Base-by-base conservation (phyloP, 2,888 invertebrate species). In the Marasmarcha lunaedactyla region DNA sequence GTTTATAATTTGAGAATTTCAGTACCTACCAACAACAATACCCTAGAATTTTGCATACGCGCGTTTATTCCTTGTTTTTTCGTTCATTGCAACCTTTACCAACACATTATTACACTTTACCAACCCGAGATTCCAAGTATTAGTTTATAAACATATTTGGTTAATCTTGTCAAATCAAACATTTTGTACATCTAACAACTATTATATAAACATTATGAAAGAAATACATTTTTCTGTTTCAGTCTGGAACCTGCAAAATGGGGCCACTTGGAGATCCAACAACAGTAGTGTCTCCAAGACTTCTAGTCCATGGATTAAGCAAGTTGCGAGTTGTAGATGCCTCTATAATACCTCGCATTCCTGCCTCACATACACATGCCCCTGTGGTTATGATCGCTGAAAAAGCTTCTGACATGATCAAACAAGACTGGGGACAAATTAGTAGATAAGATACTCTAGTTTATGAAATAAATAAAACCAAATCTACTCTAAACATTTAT, bases 171-270 rank as follows among this genome's bases (percentile, higher is more conserved):
- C n/a, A n/a, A n/a, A n/a, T n/a, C n/a, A n/a, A n/a, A n/a, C n/a
- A n/a, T n/a, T n/a, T n/a, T n/a, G n/a, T n/a, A n/a, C n/a, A n/a
- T n/a, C n/a, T n/a, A n/a, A n/a, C n/a, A n/a, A n/a, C n/a, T n/a
- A n/a, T n/a, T n/a, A n/a, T n/a, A n/a, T n/a, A n/a, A n/a, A n/a
- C n/a, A n/a, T n/a, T n/a, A n/a, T n/a, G n/a, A n/a, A n/a, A n/a
- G n/a, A n/a, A n/a, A n/a, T n/a, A n/a, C n/a, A n/a, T 20, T 20
- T 20, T 5, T 7, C 7, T 20, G n/a, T 52, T 47, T 2, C 81
- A 89, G 67, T 85, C 86, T 12, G 89, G 89, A 11, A 91, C 91
- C 1, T 89, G 89, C 48, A 90, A 89, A 69, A 92, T 92, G 92
- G 90, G 90, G 0, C 86, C 88, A 0, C 52, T 53, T 0, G 69